Evolutionary conservation across 2,797 vertebrate genomes (phyloP), one percentile per base, ranked within the genome.

Genomic region (Sternotherus odoratus): DNA sequence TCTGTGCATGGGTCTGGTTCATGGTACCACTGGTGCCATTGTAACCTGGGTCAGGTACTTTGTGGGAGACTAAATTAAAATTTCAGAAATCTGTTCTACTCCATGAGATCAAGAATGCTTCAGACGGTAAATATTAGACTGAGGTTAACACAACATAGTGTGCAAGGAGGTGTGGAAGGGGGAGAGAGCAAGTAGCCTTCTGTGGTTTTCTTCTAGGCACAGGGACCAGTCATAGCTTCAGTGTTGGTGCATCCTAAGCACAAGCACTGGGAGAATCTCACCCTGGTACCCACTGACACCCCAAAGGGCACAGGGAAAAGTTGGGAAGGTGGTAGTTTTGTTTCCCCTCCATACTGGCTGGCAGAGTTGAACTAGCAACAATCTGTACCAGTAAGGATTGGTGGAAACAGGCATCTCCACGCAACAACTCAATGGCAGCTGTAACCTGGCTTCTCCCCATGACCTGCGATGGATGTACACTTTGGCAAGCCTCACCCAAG

Each of bases 11-110:
- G 48, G 48, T 12, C 48, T 49, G 48, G 48, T 12, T 49, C 48
- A 49, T 49, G 48, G 48, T 13, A 12, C 48, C 48, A 49, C 12
- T 49, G 48, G 48, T 49, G 48, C 48, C 48, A 49, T 49, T 49
- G 48, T 49, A 13, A 49, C 12, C 48, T 49, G 48, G 48, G 48
- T 12, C 48, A 12, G 8, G 8, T 82, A 53, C 90, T 95, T 93
- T 93, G 93, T 93, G 92, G 93, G 94, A 95, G 91, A 78, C 91
- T 93, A 91, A 93, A 89, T 63, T n/a, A 91, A 78, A 88, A 85
- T 11, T 49, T 54, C 46, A 91, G 79, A 89, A 53, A 93, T 3
- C 39, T 80, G 95, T 28, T 69, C 92, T 79, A 94, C 91, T 90
- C 86, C 63, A n/a, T 17, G 46, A 53, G 79, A 85, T 80, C 89